Percentiles rank a stretch among this genome's conserved stretches.
Conservation (phyloP, 2,113 vertebrate genomes). For the Acrocephalus kingi region DNA sequence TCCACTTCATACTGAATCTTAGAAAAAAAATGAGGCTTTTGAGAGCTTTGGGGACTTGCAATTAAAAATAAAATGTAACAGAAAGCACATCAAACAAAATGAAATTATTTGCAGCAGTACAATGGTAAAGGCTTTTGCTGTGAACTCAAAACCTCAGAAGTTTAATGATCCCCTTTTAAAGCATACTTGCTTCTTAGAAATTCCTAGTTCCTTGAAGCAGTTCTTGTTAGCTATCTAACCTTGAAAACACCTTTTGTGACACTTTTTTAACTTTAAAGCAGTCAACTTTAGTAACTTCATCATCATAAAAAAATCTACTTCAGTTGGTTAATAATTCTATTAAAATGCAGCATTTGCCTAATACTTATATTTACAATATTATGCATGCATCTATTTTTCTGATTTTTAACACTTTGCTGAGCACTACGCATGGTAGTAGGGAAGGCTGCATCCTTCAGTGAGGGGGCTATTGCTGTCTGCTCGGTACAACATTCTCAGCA, state of each 20-base stretch:
- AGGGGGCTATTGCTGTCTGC: background rate
- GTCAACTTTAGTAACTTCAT: background rate
- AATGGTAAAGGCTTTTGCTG: background rate
- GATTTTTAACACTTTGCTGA: background rate
- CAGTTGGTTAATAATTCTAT: background rate
- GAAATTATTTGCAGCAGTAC: background rate
- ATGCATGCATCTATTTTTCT: background rate
- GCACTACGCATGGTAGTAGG: too few relatives aligned
- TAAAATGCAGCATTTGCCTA: background rate
- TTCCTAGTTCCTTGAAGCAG: background rate
- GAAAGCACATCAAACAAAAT: background rate
- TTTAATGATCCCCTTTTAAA: conserved; percentile 1
- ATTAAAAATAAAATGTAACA: background rate
- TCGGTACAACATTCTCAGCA: background rate
- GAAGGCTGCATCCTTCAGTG: background rate
- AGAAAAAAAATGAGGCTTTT: background rate
- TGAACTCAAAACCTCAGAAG: background rate
- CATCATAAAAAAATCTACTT: background rate
- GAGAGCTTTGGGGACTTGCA: background rate
- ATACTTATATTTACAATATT: background rate
- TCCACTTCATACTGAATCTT: background rate
- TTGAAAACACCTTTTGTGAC: background rate
- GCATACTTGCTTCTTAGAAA: background rate
- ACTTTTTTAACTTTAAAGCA: background rate
- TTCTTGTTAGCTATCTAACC: background rate